phyloP scores from a whole-genome alignment of 2,797 vertebrate genomes.

The Urocyon cinereoargenteus region DNA sequence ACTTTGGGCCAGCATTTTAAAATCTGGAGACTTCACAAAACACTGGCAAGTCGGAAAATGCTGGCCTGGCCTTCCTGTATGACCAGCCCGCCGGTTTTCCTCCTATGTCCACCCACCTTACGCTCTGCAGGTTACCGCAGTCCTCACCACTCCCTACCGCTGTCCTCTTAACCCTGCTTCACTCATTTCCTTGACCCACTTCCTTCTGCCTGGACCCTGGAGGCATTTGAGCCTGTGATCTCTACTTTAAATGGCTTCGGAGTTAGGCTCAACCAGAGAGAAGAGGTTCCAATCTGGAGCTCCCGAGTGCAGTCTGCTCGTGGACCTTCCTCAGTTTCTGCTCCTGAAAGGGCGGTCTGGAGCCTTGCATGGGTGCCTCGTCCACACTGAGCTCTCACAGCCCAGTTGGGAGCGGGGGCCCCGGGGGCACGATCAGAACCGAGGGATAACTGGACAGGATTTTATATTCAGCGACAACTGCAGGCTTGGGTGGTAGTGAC shows the following conservation, averaged over 20 bases:
- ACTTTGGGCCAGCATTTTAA: background rate
- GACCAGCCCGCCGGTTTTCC: background rate
- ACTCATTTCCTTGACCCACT: background rate
- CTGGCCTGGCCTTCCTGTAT: background rate
- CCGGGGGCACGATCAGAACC: background rate
- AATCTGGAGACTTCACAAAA: background rate
- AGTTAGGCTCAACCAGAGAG: background rate
- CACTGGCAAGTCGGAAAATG: background rate
- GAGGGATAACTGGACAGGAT: background rate
- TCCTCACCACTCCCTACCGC: background rate
- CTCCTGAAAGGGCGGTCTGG: background rate
- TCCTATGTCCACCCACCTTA: background rate
- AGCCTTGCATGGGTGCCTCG: background rate
- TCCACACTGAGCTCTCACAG: background rate
- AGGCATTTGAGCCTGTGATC: background rate
- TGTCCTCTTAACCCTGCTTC: background rate
- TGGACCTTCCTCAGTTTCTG: background rate
- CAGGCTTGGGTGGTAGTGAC: background rate
- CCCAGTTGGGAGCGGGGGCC: background rate
- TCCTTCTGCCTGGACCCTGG: background rate
- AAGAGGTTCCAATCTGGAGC: background rate
- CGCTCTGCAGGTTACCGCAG: background rate
- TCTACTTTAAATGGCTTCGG: background rate
- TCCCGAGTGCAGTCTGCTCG: background rate
- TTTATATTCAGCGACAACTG: conserved; percentile 51